Evolutionary conservation across 2,797 vertebrate genomes (phyloP), one percentile per base, ranked within the genome.

Genomic region (Emydoidea blandingii): DNA sequence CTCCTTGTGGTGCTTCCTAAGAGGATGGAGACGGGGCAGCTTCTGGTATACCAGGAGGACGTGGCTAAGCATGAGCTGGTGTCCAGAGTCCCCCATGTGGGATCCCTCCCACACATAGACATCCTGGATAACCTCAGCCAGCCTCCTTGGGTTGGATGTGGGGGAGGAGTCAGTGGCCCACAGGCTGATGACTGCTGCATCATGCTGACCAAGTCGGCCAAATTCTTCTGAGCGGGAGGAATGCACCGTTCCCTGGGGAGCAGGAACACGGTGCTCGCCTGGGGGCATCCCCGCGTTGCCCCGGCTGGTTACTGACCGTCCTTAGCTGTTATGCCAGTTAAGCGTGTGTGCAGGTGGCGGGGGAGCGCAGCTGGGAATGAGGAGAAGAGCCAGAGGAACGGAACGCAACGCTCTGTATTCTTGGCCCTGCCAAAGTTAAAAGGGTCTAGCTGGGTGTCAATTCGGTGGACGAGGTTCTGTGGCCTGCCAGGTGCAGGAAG

Each of bases 381-480:
- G 53, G 34, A 68, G 53, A 41, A 25, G 57, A 62, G 86, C 14
- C 34, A 1, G 4, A 74, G 47, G 52, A 72, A 1, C 0, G 12
- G 5, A 7, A 3, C 3, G 11, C 81, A 7, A 3, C 3, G 11
- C 81, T 12, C 65, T 1, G 0, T 8, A 12, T 44, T 68, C 68
- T 85, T 27, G 93, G 79, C 79, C 25, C 41, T 0, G 2, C 57
- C 12, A 4, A 44, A 87, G 47, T 85, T 81, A 68, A 15, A 76
- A 1, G 12, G n/a, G n/a, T 23, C 41, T 37, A 5, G n/a, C 65
- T 72, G n/a, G 65, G 65, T 23, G 9, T 41, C 16, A 19, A 41
- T 12, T 21, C 6, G 14, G 57, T 59, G 57, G 29, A 12, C 0
- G 29, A 14, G 57, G 57, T 59, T 59, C 29, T 59, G 57, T 34